phyloP scores from a whole-genome alignment of 2,888 invertebrate genomes.

The Arge pagana region DNA sequence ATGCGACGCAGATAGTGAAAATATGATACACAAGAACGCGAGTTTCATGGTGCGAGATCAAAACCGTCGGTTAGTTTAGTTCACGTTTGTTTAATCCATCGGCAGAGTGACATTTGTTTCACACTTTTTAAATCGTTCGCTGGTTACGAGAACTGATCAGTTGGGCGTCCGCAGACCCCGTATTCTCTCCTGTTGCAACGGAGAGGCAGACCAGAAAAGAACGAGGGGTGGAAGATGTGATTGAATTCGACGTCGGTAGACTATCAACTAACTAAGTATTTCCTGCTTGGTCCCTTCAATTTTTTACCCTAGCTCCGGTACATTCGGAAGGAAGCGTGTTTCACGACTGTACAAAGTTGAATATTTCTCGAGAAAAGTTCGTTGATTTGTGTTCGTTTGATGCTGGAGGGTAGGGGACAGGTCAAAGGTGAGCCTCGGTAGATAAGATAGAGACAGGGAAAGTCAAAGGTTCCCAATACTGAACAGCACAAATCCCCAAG shows the following conservation, averaged over 20 bases:
- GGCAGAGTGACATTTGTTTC: slow-evolving; percentile 1
- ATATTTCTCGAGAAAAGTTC: slow-evolving; percentile 3
- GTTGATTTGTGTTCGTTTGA: too few relatives aligned
- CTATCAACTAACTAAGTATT: slow-evolving; percentile 49
- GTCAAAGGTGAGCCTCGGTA: slow-evolving; percentile 2
- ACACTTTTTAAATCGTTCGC: slow-evolving; percentile 3
- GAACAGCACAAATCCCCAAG: slow-evolving; percentile 7
- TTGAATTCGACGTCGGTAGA: slow-evolving; percentile 39
- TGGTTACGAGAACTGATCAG: background rate
- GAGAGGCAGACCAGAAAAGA: slow-evolving; percentile 31
- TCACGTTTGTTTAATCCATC: background rate
- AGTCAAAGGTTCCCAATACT: slow-evolving; percentile 14
- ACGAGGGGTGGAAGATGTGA: slow-evolving; percentile 29
- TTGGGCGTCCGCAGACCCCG: slow-evolving; percentile 11
- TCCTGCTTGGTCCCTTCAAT: slow-evolving; percentile 41
- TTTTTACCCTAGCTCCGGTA: slow-evolving; percentile 3
- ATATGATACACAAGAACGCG: slow-evolving; percentile 2
- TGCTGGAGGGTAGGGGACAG: slow-evolving; percentile 2
- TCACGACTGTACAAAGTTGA: slow-evolving; percentile 1
- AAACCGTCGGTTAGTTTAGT: background rate
- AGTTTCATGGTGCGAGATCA: background rate
- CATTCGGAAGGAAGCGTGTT: background rate
- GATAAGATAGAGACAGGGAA: slow-evolving; percentile 3
- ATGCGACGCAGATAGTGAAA: slow-evolving; percentile 14
- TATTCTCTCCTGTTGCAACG: slow-evolving; percentile 21